Conservation (phyloP, 2,888 invertebrate species). For the Cantharis nigra region DNA sequence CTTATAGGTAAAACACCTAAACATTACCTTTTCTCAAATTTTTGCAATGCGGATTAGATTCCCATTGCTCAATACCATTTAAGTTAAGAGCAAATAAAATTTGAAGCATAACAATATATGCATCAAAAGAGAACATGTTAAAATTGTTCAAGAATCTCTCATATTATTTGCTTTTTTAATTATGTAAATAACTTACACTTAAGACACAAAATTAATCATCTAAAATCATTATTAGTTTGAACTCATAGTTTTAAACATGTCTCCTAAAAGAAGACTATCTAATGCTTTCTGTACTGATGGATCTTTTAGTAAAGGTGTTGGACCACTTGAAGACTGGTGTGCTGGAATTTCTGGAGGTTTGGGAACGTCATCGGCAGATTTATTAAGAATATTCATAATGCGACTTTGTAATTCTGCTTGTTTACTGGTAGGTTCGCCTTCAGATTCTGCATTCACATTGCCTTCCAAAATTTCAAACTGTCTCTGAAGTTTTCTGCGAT, state of each 20-base stretch:
- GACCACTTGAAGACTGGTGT: slow-evolving; percentile 37
- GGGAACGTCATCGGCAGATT: slow-evolving; percentile 47
- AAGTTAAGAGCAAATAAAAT: not conserved
- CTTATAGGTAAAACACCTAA: too few species aligned
- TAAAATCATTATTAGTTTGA: slow-evolving; percentile 32
- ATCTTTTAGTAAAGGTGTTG: slow-evolving; percentile 68
- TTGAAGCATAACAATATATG: not conserved
- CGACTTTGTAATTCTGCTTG: slow-evolving; percentile 76
- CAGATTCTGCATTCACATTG: slow-evolving; percentile 57
- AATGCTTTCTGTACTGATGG: slow-evolving; percentile 79
- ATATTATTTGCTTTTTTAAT: not conserved
- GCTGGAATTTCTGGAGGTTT: slow-evolving; percentile 45
- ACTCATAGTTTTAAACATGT: slow-evolving; percentile 60
- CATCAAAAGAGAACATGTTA: not conserved
- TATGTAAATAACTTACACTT: not conserved
- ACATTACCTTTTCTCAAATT: too few species aligned
- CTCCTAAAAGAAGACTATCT: slow-evolving; percentile 68
- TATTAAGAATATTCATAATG: slow-evolving; percentile 78
- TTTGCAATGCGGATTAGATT: too few species aligned
- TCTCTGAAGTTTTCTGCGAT: slow-evolving; percentile 73
- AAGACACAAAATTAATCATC: not conserved
- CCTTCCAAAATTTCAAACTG: slow-evolving; percentile 77
- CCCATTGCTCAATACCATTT: not conserved
- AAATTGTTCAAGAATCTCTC: not conserved
- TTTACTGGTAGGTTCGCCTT: slow-evolving; percentile 58